These are phyloP conservation scores for Geotrupes spiniger DNA, from an alignment of 2,888 invertebrate species.

Conservation along the genomic window DNA sequence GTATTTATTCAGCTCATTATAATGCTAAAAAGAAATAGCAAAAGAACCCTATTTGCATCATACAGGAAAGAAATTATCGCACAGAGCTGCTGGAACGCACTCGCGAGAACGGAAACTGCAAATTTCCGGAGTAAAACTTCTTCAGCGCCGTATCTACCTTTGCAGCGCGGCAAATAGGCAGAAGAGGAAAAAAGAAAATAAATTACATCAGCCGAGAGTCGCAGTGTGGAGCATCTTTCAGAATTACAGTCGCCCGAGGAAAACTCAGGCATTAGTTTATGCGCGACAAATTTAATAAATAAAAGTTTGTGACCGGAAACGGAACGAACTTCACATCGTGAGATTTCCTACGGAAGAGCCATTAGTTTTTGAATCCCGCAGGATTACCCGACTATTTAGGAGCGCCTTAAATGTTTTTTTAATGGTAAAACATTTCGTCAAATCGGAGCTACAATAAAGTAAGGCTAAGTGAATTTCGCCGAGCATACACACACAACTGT, in stretches of 20 bases:
- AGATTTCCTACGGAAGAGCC: constrained; percentile 22
- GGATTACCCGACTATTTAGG: constrained; percentile 23
- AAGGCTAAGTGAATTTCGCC: constrained; percentile 31
- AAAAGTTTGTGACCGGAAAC: constrained; percentile 35
- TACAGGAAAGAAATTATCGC: constrained; percentile 42
- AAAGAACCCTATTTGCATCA: constrained; percentile 32
- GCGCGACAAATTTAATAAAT: constrained; percentile 34
- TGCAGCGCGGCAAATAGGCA: constrained; percentile 11
- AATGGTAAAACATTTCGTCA: constrained; percentile 34
- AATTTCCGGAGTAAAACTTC: constrained; percentile 40
- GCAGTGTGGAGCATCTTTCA: constrained; percentile 19
- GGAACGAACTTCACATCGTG: constrained; percentile 26
- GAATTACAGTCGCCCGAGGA: constrained; percentile 22
- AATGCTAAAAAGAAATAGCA: not conserved
- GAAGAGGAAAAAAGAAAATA: constrained; percentile 18
- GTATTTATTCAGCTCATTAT: constrained; percentile 1
- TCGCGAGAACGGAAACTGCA: constrained; percentile 40
- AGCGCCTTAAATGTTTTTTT: constrained; percentile 30
- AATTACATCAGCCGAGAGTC: constrained; percentile 20
- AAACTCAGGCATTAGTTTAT: constrained; percentile 25
- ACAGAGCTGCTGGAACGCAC: constrained; percentile 33
- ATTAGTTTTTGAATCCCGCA: constrained; percentile 26
- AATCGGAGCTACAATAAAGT: constrained; percentile 26
- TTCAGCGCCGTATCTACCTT: constrained; percentile 9
- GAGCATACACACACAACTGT: constrained; percentile 30